Conservation (phyloP, 2,113 vertebrate species). For the Nanorana parkeri region DNA sequence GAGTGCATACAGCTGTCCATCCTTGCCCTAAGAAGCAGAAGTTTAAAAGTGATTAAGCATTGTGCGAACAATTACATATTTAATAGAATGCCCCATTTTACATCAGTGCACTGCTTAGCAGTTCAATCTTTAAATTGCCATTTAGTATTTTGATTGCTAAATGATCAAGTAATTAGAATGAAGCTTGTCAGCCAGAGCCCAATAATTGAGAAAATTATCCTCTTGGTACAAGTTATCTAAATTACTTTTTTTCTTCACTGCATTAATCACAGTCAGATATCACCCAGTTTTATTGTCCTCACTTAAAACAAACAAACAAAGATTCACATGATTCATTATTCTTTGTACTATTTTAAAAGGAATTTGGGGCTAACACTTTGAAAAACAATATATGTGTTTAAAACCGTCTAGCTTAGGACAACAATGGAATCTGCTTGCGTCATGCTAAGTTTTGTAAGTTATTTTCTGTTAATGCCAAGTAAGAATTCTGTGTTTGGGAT, state of each 20-base stretch:
- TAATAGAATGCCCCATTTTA: conserved; percentile 28
- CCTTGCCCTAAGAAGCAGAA: neutral
- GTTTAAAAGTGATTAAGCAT: conserved; percentile 7
- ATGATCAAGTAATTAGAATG: conserved; percentile 55
- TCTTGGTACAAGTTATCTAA: conserved; percentile 43
- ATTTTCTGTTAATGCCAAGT: neutral
- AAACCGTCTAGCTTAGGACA: neutral
- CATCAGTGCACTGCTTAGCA: conserved; percentile 20
- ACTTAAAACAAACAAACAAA: conserved; percentile 37
- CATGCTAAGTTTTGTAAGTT: neutral
- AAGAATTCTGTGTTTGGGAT: neutral
- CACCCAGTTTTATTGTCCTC: conserved; percentile 1
- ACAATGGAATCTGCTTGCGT: neutral
- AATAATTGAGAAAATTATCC: conserved; percentile 56
- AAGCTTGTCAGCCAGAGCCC: conserved; percentile 39
- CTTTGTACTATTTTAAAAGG: neutral
- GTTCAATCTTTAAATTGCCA: conserved; percentile 45
- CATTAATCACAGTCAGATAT: conserved; percentile 44
- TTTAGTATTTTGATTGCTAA: conserved; percentile 56
- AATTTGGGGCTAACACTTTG: no score
- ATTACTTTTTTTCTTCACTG: conserved; percentile 49
- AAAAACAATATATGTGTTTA: no score
- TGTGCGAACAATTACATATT: conserved; percentile 2
- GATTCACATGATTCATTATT: conserved; percentile 34
- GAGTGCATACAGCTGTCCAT: no score